Evolutionary conservation across 2,113 vertebrate genomes (phyloP).

Genomic region (Cricetomys ansorgei): DNA sequence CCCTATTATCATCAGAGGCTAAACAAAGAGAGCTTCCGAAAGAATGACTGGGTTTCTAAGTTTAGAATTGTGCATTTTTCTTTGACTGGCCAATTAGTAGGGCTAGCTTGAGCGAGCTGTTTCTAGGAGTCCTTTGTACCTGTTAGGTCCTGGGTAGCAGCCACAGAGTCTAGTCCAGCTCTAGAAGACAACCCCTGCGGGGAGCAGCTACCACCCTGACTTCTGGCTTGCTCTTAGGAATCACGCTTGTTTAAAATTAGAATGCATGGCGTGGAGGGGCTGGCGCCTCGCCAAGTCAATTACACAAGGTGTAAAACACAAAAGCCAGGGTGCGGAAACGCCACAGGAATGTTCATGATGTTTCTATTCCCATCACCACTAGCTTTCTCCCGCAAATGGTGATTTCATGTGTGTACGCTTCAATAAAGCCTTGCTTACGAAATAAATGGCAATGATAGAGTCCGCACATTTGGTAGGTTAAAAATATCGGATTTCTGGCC

Average conservation of each 20-base stretch:
- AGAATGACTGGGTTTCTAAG: not conserved
- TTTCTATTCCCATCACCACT: not conserved
- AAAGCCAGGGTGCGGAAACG: constrained; percentile 20
- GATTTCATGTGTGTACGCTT: not conserved
- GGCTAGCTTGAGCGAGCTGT: not conserved
- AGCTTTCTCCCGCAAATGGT: not conserved
- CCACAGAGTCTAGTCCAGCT: not conserved
- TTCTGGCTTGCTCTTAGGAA: not conserved
- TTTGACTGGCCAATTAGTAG: not conserved
- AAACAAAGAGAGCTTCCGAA: constrained; percentile 21
- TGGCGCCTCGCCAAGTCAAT: constrained; percentile 58
- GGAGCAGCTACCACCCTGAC: not conserved
- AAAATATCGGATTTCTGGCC: not conserved
- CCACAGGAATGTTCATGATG: not conserved
- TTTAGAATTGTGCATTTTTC: not conserved
- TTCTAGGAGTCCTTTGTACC: not conserved
- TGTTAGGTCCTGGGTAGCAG: not conserved
- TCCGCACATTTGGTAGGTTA: not conserved
- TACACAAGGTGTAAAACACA: constrained; percentile 40
- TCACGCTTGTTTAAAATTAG: constrained; percentile 44
- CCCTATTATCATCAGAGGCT: not conserved
- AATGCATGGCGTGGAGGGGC: not conserved
- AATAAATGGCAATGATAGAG: not conserved
- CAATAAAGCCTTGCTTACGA: constrained; percentile 28
- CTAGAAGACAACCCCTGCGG: not conserved